A percentile compares a stretch with the other conserved stretches of the same genome.
Evolutionary conservation across 2,888 invertebrate species (phyloP).

Genomic region (Amorpha juglandis): DNA sequence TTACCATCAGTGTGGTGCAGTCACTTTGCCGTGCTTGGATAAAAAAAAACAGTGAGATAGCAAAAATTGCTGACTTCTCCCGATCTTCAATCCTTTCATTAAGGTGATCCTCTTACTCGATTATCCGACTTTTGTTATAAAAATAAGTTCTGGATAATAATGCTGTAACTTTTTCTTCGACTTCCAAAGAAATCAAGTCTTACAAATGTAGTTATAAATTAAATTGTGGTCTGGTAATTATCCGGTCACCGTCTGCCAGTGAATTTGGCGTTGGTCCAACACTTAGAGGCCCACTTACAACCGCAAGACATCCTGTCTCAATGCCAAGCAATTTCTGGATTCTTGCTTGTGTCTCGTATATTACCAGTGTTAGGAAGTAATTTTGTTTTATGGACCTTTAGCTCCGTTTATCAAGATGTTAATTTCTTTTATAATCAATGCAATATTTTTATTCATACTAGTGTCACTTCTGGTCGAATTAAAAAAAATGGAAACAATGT

Average conservation of each 20-base stretch:
- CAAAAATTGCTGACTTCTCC: no score
- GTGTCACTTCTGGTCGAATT: no score
- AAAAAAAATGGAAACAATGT: no score
- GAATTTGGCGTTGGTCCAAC: neutral
- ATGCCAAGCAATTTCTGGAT: conserved; percentile 8
- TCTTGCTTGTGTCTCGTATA: neutral
- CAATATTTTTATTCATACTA: no score
- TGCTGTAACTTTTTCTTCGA: neutral
- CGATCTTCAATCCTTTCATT: no score
- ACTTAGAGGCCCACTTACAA: conserved; percentile 13
- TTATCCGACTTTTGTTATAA: no score
- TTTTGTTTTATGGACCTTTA: neutral
- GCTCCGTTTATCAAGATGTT: neutral
- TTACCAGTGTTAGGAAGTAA: neutral
- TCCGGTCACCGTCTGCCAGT: conserved; percentile 13
- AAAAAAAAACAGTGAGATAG: no score
- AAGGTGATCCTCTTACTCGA: no score
- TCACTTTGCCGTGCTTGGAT: no score
- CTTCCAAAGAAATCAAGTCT: neutral
- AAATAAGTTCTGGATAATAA: no score
- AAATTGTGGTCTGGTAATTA: conserved; percentile 3
- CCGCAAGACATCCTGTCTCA: neutral
- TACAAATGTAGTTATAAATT: neutral
- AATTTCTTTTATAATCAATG: neutral
- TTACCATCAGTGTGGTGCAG: no score